These are phyloP conservation scores for Trachelus stipa DNA, from an alignment of 2,888 invertebrate species.

Conservation along the genomic window DNA sequence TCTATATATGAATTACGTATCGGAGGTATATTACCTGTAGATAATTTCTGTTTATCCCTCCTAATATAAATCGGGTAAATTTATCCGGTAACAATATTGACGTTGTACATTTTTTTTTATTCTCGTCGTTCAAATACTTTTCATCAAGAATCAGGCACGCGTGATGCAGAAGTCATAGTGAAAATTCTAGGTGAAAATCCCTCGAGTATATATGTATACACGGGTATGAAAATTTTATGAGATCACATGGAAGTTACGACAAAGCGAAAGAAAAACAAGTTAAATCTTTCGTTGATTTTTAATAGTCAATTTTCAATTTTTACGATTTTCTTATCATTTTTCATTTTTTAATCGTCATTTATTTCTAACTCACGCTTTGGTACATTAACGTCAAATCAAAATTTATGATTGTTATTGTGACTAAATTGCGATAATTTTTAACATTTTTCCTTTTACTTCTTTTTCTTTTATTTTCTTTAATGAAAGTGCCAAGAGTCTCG, in stretches of 20 bases:
- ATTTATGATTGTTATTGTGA: too few relatives aligned
- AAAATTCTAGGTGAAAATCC: neutral
- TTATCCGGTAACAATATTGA: neutral
- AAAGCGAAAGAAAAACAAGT: neutral
- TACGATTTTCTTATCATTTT: neutral
- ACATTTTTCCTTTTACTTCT: neutral
- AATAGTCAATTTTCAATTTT: neutral
- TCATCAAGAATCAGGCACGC: neutral
- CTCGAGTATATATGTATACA: neutral
- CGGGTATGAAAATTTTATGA: neutral
- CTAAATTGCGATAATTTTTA: too few relatives aligned
- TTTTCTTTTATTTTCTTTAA: neutral
- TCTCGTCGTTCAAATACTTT: neutral
- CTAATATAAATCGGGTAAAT: neutral
- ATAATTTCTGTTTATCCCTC: neutral
- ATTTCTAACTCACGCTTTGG: neutral
- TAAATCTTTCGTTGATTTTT: neutral
- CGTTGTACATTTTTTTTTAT: neutral
- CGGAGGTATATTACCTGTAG: neutral
- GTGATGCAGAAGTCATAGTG: neutral
- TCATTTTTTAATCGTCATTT: neutral
- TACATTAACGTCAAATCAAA: neutral
- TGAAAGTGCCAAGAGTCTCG: neutral
- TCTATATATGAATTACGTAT: neutral
- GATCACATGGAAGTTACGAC: neutral